phyloP scores from a whole-genome alignment of 2,113 vertebrate genomes.

The Cyphomyrus discorhynchus region DNA sequence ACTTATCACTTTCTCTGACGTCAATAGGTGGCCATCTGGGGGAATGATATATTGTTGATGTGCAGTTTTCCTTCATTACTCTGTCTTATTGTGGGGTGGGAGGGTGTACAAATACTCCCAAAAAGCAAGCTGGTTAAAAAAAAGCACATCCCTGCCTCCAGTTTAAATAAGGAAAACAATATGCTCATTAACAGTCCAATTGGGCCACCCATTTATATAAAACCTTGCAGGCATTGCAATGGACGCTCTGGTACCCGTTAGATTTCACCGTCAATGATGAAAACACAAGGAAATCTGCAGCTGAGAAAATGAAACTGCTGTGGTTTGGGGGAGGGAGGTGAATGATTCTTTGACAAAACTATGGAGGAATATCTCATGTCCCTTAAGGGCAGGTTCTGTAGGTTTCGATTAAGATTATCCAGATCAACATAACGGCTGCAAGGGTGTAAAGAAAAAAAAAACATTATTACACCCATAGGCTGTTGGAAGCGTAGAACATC shows the following conservation, averaged over 20 bases:
- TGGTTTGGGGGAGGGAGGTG: neutral
- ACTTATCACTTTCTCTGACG: neutral
- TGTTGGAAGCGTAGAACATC: neutral
- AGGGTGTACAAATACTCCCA: neutral
- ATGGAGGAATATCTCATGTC: conserved; percentile 2
- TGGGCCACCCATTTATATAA: neutral
- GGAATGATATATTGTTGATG: neutral
- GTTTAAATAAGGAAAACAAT: conserved; percentile 2
- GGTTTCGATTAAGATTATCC: conserved; percentile 7
- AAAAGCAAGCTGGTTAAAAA: conserved; percentile 1
- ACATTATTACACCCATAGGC: neutral
- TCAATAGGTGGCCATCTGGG: neutral
- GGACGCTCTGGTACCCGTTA: neutral
- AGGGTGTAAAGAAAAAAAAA: neutral
- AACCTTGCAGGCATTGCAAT: neutral
- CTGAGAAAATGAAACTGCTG: neutral
- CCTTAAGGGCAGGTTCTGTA: neutral
- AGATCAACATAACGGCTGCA: neutral
- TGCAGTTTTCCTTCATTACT: neutral
- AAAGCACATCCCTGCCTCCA: neutral
- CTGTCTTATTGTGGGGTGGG: neutral
- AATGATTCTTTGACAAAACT: neutral
- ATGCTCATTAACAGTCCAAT: neutral
- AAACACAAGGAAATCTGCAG: neutral
- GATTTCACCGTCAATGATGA: neutral